Evolutionary conservation across 2,888 invertebrate genomes (phyloP).

Genomic region (Toxonevra muliebris): DNA sequence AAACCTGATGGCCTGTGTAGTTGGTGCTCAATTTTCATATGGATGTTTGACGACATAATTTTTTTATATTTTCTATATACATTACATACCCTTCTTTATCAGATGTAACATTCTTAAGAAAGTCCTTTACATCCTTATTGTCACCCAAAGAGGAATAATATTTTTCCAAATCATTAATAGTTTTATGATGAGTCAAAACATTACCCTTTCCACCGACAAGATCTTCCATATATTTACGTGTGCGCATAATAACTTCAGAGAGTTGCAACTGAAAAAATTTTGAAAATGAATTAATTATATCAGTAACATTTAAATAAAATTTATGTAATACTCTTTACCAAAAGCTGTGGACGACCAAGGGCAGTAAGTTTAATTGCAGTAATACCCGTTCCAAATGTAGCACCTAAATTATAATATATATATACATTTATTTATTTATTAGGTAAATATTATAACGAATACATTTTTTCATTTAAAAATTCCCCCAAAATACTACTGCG

Average conservation of each 20-base stretch:
- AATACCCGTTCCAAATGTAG: slow-evolving; percentile 93
- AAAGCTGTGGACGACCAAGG: slow-evolving; percentile 92
- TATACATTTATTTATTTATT: no score
- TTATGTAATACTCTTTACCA: slow-evolving; percentile 69
- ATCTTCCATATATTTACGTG: slow-evolving; percentile 92
- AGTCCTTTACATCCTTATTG: slow-evolving; percentile 84
- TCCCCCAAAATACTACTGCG: no score
- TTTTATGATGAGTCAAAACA: slow-evolving; percentile 86
- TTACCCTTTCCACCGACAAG: slow-evolving; percentile 89
- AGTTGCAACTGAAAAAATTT: slow-evolving; percentile 82
- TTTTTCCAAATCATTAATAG: slow-evolving; percentile 85
- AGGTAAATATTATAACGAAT: no score
- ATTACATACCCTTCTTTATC: slow-evolving; percentile 87
- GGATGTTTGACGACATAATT: no score
- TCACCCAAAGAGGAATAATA: slow-evolving; percentile 81
- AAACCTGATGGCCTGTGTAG: no score
- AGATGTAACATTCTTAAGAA: slow-evolving; percentile 89
- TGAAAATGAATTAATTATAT: slow-evolving; percentile 8
- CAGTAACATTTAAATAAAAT: slow-evolving; percentile 11
- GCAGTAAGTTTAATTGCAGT: slow-evolving; percentile 98
- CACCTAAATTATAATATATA: slow-evolving; percentile 69
- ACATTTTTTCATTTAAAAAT: background rate
- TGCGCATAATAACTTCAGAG: slow-evolving; percentile 96
- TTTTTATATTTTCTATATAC: no score
- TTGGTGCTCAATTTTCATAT: no score